Conservation (phyloP, 2,888 invertebrate genomes). For the Thera britannica region DNA sequence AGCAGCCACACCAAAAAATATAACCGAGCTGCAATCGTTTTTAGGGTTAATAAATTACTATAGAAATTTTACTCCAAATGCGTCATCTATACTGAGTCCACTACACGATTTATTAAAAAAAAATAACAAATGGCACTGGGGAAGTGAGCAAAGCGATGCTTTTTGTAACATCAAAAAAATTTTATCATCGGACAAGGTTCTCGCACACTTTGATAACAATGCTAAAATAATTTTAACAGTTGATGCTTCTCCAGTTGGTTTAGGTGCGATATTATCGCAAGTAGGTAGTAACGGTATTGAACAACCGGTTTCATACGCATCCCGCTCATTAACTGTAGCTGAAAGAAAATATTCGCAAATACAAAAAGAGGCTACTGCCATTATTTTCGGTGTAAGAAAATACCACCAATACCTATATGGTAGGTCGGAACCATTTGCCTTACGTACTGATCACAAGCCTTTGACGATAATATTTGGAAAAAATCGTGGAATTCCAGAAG, state of each 20-base stretch:
- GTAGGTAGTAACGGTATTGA: background rate
- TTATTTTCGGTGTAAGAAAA: background rate
- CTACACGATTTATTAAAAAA: too few relatives aligned
- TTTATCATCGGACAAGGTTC: background rate
- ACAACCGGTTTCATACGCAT: background rate
- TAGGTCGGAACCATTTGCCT: background rate
- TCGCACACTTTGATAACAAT: background rate
- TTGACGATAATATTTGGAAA: background rate
- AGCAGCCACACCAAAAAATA: too few relatives aligned
- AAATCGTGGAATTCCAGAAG: background rate
- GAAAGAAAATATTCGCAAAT: background rate
- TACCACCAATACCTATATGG: background rate
- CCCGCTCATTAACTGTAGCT: background rate
- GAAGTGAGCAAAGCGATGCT: background rate
- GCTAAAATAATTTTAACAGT: background rate
- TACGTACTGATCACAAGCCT: background rate
- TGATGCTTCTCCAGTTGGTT: background rate
- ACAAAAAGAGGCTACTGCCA: background rate
- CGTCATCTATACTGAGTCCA: too few relatives aligned
- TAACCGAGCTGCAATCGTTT: too few relatives aligned
- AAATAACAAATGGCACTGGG: background rate
- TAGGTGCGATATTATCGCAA: too few relatives aligned
- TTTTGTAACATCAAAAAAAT: background rate
- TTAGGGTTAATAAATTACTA: too few relatives aligned
- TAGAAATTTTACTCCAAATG: too few relatives aligned